Conservation (phyloP, 2,113 vertebrate species). For the Pterocles orientalis region DNA sequence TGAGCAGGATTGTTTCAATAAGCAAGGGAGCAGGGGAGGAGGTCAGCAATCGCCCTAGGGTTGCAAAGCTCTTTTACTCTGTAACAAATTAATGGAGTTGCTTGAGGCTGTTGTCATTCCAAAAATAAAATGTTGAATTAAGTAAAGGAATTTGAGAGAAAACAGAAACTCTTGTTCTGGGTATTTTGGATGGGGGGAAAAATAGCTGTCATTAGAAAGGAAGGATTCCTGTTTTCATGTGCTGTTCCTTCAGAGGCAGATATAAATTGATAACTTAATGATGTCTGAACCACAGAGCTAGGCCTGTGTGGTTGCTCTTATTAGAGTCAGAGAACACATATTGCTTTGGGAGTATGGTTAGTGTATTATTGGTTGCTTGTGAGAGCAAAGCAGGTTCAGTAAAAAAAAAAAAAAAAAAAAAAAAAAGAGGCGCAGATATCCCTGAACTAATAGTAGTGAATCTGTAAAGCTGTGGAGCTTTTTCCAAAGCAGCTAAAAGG, state of each 20-base stretch:
- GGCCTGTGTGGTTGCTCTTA: not conserved
- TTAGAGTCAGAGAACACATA: not conserved
- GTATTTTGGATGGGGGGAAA: not conserved
- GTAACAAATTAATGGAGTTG: conserved; percentile 40
- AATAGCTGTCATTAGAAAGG: not conserved
- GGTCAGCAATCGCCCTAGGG: conserved; percentile 12
- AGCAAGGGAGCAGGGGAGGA: not conserved
- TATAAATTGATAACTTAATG: not conserved
- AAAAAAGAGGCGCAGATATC: not conserved
- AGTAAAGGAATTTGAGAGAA: not conserved
- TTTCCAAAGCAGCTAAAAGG: not conserved
- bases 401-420: not conserved
- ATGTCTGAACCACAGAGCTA: not conserved
- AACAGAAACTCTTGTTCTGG: not conserved
- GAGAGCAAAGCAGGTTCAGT: not conserved
- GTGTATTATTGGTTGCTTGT: not conserved
- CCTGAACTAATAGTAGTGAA: not conserved
- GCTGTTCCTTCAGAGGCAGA: not conserved
- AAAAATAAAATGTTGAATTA: conserved; percentile 20
- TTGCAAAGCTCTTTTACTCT: conserved; percentile 49
- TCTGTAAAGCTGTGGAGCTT: not conserved
- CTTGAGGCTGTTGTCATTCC: conserved; percentile 45
- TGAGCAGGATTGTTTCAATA: not conserved
- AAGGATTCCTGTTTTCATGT: not conserved
- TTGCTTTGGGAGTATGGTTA: not conserved